These are phyloP conservation scores for Centropristis striata DNA, from an alignment of 2,113 vertebrate genomes.

Conservation along the genomic window DNA sequence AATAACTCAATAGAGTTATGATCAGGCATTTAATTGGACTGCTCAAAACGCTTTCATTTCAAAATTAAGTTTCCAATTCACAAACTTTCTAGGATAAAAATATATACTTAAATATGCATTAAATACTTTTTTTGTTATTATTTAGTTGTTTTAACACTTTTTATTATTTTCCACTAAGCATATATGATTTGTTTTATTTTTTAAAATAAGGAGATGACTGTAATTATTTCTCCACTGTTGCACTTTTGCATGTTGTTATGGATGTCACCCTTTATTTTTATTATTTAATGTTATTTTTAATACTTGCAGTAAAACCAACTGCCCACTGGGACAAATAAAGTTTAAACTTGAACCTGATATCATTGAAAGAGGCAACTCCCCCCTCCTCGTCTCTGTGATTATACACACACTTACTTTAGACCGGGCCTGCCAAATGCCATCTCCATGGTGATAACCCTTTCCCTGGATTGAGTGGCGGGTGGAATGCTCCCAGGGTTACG, in stretches of 20 bases:
- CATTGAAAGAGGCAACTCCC: slow-evolving; percentile 13
- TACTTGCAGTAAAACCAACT: slow-evolving; percentile 30
- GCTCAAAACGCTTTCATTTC: not conserved
- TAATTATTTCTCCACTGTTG: not conserved
- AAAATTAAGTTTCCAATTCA: not conserved
- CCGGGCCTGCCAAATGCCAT: slow-evolving; percentile 80
- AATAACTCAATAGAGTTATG: not conserved
- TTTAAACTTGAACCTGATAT: slow-evolving; percentile 52
- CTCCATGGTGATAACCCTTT: slow-evolving; percentile 83
- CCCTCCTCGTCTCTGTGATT: slow-evolving; percentile 11
- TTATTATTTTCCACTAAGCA: not conserved
- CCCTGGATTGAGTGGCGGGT: slow-evolving; percentile 77
- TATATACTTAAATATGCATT: too few species aligned
- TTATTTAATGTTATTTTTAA: slow-evolving; percentile 32
- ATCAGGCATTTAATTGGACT: not conserved
- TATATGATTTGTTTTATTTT: too few species aligned
- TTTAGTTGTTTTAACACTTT: not conserved
- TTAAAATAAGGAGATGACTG: not conserved
- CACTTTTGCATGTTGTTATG: not conserved
- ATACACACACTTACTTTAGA: slow-evolving; percentile 57
- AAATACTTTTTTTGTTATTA: too few species aligned
- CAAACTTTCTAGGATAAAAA: not conserved
- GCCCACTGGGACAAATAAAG: slow-evolving; percentile 35
- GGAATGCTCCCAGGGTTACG: slow-evolving; percentile 71
- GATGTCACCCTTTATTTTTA: slow-evolving; percentile 14